phyloP scores from a whole-genome alignment of 1,140 invertebrate genomes.

The Chrysopa pallens region DNA sequence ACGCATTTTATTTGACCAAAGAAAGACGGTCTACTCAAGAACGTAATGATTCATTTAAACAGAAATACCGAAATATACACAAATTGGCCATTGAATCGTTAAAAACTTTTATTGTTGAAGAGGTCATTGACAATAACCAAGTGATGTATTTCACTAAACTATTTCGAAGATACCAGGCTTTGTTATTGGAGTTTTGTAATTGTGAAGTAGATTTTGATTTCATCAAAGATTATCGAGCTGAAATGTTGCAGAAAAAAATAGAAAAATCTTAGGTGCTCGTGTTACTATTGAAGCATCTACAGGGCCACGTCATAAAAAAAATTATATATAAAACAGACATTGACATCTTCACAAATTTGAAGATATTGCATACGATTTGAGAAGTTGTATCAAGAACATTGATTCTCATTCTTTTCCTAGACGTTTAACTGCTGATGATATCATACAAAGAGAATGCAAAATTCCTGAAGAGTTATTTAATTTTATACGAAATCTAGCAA shows the following conservation, averaged over 20 bases:
- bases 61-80: constrained; percentile 4
- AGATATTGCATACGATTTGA: constrained; percentile 15
- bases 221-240: constrained; percentile 10
- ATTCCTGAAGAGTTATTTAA: constrained; percentile 14
- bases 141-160: constrained; percentile 10
- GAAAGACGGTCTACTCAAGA: not conserved
- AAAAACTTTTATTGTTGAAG: constrained; percentile 6
- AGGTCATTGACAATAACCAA: constrained; percentile 11
- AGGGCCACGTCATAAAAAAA: constrained; percentile 11
- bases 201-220: constrained; percentile 8
- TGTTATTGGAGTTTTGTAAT: constrained; percentile 9
- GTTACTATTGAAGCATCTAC: constrained; percentile 11
- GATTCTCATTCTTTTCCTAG: constrained; percentile 8
- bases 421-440: constrained; percentile 15
- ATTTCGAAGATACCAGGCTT: constrained; percentile 12
- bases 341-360: constrained; percentile 11
- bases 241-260: constrained; percentile 12
- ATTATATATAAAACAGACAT: constrained; percentile 17
- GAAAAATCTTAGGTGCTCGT: constrained; percentile 11
- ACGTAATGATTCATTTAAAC: not conserved
- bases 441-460: constrained; percentile 17
- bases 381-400: constrained; percentile 14
- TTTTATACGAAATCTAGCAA: constrained; percentile 14
- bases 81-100: constrained; percentile 3
- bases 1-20: not conserved